These are phyloP conservation scores for Mycogona germanica DNA, from an alignment of 2,888 invertebrate species.

Conservation along the genomic window DNA sequence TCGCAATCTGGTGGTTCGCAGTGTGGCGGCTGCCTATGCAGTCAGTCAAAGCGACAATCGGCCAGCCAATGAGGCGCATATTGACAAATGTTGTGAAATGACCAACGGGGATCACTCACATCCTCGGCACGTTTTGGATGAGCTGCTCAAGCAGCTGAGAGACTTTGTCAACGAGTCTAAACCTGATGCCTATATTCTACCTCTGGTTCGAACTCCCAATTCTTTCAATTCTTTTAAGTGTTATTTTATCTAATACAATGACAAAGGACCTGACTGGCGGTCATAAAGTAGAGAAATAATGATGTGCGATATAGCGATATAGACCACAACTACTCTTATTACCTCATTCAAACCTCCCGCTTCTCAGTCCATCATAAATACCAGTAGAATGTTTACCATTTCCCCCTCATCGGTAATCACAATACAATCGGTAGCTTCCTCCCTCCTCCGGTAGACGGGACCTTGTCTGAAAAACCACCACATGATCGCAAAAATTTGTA, in stretches of 20 bases:
- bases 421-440: too few species aligned
- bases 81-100: constrained; percentile 7
- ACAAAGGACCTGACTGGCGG: too few species aligned
- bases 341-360: too few species aligned
- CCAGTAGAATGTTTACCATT: too few species aligned
- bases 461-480: too few species aligned
- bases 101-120: constrained; percentile 18
- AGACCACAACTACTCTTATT: too few species aligned
- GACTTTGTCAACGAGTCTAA: constrained; percentile 5
- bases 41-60: constrained; percentile 8
- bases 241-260: neutral
- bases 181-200: neutral
- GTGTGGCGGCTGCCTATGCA: constrained; percentile 29
- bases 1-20: constrained; percentile 33
- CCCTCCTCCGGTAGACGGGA: too few species aligned
- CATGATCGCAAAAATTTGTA: too few species aligned
- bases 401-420: too few species aligned
- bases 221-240: neutral
- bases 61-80: neutral
- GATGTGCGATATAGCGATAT: too few species aligned
- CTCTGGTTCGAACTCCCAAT: neutral
- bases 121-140: constrained; percentile 12
- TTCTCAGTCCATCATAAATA: too few species aligned
- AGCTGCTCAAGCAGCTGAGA: constrained; percentile 13
- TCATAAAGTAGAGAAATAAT: too few species aligned